phyloP scores from a whole-genome alignment of 2,797 vertebrate species.

The Lagothrix lagotricha region DNA sequence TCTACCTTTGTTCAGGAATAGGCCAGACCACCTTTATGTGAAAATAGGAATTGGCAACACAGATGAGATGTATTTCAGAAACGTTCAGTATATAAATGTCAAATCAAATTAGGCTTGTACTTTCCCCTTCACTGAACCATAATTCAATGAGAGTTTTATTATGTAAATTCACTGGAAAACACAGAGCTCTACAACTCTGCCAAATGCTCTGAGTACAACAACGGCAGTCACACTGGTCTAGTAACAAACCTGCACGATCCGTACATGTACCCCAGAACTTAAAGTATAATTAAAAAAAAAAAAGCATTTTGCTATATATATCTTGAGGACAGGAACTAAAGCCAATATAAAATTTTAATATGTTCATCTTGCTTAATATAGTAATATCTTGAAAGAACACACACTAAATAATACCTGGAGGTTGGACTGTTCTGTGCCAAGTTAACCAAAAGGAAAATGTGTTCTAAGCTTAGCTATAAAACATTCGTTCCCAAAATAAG shows the following conservation, averaged over 20 bases:
- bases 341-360: slow-evolving; percentile 36
- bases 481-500: background rate
- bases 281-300: too few species aligned
- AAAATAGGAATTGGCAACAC: background rate
- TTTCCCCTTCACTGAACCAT: slow-evolving; percentile 45
- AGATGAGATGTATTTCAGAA: slow-evolving; percentile 30
- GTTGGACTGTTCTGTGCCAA: background rate
- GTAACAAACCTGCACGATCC: background rate
- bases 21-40: background rate
- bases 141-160: slow-evolving; percentile 49
- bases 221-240: background rate
- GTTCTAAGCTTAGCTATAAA: background rate
- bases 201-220: background rate
- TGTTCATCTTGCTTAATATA: slow-evolving; percentile 39
- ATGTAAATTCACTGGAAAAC: slow-evolving; percentile 46
- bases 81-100: slow-evolving; percentile 12
- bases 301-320: background rate
- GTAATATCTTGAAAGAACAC: slow-evolving; percentile 27
- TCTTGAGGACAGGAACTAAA: slow-evolving; percentile 36
- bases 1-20: background rate
- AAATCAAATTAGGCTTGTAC: background rate
- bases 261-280: too few species aligned
- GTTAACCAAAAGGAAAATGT: slow-evolving; percentile 46
- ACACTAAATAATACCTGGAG: slow-evolving; percentile 53
- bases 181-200: background rate